Base-by-base conservation (phyloP, 2,113 vertebrate genomes). In the Accipiter cooperii region DNA sequence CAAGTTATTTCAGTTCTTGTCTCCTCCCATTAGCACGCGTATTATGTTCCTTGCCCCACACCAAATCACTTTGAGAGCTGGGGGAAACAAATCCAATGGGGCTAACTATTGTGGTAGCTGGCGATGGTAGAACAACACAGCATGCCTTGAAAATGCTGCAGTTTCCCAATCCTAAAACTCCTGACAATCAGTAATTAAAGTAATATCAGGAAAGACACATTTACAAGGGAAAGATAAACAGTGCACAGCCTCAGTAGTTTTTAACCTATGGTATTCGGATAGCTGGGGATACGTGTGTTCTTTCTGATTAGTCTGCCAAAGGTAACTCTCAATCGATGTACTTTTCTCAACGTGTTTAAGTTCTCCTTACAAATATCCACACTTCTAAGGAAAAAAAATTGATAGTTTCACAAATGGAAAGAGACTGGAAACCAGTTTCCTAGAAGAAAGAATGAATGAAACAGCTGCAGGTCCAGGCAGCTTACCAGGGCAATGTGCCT, bases 1-100 rank as follows among this genome's bases (percentile, higher is more conserved):
- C 51, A 92, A 73, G 55, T 91, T 90, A 87, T 86, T 97, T 95
- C 29, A 2, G n/a, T 77, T 95, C 31, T 94, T 85, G 58, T 71
- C 70, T 91, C 54, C 66, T 80, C 13, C 68, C 31, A 55, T 66
- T 73, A 93, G 33, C 60, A 52, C 4, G 12, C 36, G 58, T 44
- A 28, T 66, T 85, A 47, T 2, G 7, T 36, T 87, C 24, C 69
- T 85, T 77, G 83, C 34, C n/a, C 75, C 82, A 66, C 29, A 85
- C 10, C 63, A 61, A 64, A 61, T 76, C 29, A 65, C 40, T 61
- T 12, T 5, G n/a, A 91, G 69, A 95, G 49, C 28, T 75, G 52
- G 46, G 15, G 66, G 9, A 5, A 11, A 44, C 33, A 60, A 58
- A 52, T 46, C 19, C 40, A 51, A 3, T 15, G 38, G 6, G 28